Base-by-base conservation (phyloP, 2,113 vertebrate species). In the Coturnix japonica region DNA sequence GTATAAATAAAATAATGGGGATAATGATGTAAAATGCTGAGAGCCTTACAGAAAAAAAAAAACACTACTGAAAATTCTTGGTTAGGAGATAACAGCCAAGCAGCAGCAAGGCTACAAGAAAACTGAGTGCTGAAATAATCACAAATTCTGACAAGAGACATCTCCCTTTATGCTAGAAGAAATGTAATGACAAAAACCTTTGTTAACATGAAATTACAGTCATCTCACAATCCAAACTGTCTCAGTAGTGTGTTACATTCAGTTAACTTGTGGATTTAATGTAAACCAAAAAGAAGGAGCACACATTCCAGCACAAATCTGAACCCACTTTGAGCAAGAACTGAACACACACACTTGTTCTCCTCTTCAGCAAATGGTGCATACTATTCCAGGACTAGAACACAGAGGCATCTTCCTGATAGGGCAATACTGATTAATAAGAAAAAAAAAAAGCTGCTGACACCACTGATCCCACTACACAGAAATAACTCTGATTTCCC, bases 101-200 rank as follows among this genome's bases (percentile, higher is more conserved):
- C 3, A 76, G 47, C 14, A 49, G 53, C 49, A 84, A 84, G 19
- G 21, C 49, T 31, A 57, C 30, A 11, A 15, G 28, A 79, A 89
- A 94, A 69, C 15, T 67, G 81, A 75, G 30, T 61, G 35, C 19
- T 76, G 43, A 84, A 95, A 75, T 57, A 56, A 75, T 77, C 73
- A 63, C 46, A 4, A 61, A 5, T 43, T 90, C 73, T 88, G 44
- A 41, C 20, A 71, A 41, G 19, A 81, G 30, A 51, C 30, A 76
- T 19, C 57, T 51, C 47, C 57, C 26, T 53, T 63, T 53, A 46
- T 37, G 26, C 35, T 57, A 78, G n/a, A 93, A 89, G 53, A 85
- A 82, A 82, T 8, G 8, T 10, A 75, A 66, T 8, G 23, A 65
- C 65, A 70, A 20, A 90, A 80, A 21, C 13, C 51, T 85, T 65